A percentile compares a stretch with the other conserved stretches of the same genome.
phyloP scores from a whole-genome alignment of 1,140 invertebrate genomes.

The Apocrypta bakeri region DNA sequence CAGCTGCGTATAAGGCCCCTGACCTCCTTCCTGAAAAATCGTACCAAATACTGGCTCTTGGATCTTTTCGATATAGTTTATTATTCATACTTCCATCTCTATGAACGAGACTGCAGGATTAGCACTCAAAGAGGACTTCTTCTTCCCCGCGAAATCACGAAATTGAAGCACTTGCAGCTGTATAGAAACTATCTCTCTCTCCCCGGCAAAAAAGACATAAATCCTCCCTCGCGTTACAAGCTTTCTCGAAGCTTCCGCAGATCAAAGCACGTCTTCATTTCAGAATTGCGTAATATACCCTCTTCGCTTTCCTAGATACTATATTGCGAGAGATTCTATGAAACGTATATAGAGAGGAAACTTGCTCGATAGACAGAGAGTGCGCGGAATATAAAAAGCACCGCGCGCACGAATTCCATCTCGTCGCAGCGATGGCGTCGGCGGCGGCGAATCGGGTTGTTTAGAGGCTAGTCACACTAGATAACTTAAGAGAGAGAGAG shows the following conservation, averaged over 20 bases:
- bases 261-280: neutral
- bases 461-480: conserved; percentile 35
- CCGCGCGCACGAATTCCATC: conserved; percentile 4
- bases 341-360: conserved; percentile 7
- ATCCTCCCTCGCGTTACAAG: neutral
- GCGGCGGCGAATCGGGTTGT: conserved; percentile 21
- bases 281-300: neutral
- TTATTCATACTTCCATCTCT: neutral
- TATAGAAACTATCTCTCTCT: too few relatives aligned
- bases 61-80: neutral
- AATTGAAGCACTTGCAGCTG: neutral
- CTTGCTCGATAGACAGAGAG: neutral
- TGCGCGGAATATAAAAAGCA: conserved; percentile 1
- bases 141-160: neutral
- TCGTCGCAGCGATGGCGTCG: neutral
- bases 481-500: too few relatives aligned
- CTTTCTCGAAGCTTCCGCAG: neutral
- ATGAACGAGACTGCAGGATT: neutral
- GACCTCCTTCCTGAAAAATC: neutral
- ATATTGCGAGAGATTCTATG: neutral
- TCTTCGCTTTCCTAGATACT: neutral
- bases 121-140: neutral
- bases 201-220: neutral
- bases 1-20: neutral
- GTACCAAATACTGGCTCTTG: neutral